Base-by-base conservation (phyloP, 2,888 invertebrate genomes). In the Agrotis puta region DNA sequence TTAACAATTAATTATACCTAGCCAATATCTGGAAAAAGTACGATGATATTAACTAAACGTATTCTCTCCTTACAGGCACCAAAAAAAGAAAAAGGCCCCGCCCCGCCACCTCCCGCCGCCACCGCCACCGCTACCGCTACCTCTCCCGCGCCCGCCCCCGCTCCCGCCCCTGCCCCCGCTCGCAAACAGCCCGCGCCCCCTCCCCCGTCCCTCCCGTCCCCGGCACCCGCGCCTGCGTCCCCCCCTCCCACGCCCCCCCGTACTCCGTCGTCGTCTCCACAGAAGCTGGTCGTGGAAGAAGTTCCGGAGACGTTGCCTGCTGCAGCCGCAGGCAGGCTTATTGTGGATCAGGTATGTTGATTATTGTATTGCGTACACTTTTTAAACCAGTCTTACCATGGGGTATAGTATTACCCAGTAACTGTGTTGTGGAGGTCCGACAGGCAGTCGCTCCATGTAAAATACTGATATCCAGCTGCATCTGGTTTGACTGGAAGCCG, bases 51-150 rank as follows among this genome's bases (percentile, higher is more conserved):
- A n/a, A n/a, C n/a, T n/a, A n/a, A n/a, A 50, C 7, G 2, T 16
- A 16, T 58, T 43, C 6, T 14, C 3, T 18, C 4, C 43, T 39
- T 11, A 0, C 88, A 97, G 97, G 96, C 97, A 88, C 97, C 97
- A 77, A 98, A 98, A 93, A 98, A 98, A 91, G 98, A 98, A 88
- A 98, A 98, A 92, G 98, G 98, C 74, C 98, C 98, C 73, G 98
- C 98, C 57, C 98, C 98, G 16, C 83, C 85, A 1, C 97, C 97
- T 70, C 98, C 98, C 39, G 71, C 83, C 7, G 7, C 47, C 7
- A 13, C 24, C 24, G 2, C 45, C 16, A n/a, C 47, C 18, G 6
- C 24, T 16, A 16, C 53, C 4, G 6, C n/a, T 1, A 51, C 63
- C 6, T 22, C 54, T 9, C 22, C 74, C 51, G 22, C 70, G 48